Conservation (phyloP, 2,888 invertebrate genomes). For the Bombylius discolor region DNA sequence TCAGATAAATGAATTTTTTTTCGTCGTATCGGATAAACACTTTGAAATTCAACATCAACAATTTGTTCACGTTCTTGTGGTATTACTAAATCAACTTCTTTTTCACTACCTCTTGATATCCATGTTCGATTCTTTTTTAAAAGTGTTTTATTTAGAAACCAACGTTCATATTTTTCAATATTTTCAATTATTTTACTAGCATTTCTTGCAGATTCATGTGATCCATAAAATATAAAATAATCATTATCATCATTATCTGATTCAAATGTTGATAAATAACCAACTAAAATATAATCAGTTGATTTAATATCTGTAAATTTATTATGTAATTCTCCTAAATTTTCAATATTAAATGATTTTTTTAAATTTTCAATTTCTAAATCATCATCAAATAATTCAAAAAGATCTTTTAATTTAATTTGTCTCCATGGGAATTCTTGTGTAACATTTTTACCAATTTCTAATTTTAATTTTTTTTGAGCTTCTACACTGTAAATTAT, state of each 20-base stretch:
- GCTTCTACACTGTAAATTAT: slow-evolving; percentile 15
- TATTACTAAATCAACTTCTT: slow-evolving; percentile 44
- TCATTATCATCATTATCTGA: slow-evolving; percentile 36
- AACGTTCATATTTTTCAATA: slow-evolving; percentile 38
- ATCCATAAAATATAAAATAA: slow-evolving; percentile 55
- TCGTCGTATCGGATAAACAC: slow-evolving; percentile 43
- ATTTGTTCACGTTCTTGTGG: slow-evolving; percentile 44
- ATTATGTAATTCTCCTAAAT: neutral
- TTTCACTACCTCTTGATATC: slow-evolving; percentile 51
- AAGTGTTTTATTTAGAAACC: slow-evolving; percentile 42
- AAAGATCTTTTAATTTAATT: slow-evolving; percentile 46
- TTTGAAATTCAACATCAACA: slow-evolving; percentile 53
- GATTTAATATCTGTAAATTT: slow-evolving; percentile 7
- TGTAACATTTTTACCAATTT: slow-evolving; percentile 54
- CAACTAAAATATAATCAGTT: slow-evolving; percentile 43
- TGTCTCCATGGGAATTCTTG: slow-evolving; percentile 63
- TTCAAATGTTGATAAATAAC: slow-evolving; percentile 53
- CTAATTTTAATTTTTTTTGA: slow-evolving; percentile 41
- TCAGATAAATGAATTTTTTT: slow-evolving; percentile 40
- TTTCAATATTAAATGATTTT: neutral
- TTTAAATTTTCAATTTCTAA: slow-evolving; percentile 6
- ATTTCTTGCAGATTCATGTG: slow-evolving; percentile 36
- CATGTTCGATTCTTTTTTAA: slow-evolving; percentile 43
- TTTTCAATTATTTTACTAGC: slow-evolving; percentile 34
- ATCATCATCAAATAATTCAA: slow-evolving; percentile 42